A percentile compares a stretch with the other conserved stretches of the same genome.
These are phyloP conservation scores for Elgaria multicarinata DNA, from an alignment of 2,113 vertebrate genomes.

Conservation along the genomic window DNA sequence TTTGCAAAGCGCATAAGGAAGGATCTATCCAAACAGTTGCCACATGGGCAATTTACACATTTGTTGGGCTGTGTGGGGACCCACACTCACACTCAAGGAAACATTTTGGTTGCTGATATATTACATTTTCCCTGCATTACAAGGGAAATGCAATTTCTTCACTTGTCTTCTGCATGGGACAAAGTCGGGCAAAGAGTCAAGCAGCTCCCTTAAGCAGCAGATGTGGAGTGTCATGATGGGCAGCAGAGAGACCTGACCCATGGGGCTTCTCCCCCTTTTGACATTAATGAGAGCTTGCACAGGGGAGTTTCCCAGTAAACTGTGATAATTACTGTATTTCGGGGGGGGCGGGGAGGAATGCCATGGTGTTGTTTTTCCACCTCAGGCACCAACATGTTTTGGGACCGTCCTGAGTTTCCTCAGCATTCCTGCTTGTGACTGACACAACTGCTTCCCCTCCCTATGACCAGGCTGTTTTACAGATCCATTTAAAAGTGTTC, in stretches of 20 bases:
- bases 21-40: not conserved
- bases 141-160: not conserved
- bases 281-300: not conserved
- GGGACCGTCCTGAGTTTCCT: too few species aligned
- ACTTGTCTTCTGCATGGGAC: not conserved
- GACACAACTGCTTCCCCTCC: not conserved
- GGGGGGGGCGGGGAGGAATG: not conserved
- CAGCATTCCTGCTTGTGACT: not conserved
- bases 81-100: not conserved
- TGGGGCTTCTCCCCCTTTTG: not conserved
- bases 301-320: not conserved
- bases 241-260: not conserved
- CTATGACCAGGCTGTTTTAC: not conserved
- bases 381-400: not conserved
- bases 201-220: not conserved
- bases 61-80: not conserved
- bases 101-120: not conserved
- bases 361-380: not conserved
- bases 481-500: not conserved
- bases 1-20: not conserved
- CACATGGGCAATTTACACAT: not conserved
- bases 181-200: not conserved
- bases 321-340: not conserved
- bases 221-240: not conserved
- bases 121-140: not conserved